A percentile compares a stretch with the other conserved stretches of the same genome.
These are phyloP conservation scores for Hirtodrosophila trivittata DNA, from an alignment of 2,888 invertebrate species.

Conservation along the genomic window DNA sequence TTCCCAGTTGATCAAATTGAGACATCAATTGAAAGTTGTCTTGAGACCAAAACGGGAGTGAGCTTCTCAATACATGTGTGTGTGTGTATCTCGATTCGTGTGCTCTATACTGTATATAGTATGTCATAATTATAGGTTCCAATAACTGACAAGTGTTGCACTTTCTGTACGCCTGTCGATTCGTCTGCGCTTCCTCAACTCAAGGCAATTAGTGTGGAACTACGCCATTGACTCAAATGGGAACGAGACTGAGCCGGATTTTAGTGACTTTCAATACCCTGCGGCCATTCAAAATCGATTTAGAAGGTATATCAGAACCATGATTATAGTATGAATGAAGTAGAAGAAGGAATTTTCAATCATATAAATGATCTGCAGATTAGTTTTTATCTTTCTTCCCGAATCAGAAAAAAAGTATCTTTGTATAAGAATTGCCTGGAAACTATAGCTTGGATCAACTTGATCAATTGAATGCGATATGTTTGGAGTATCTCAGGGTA, in stretches of 20 bases:
- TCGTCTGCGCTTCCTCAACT: constrained; percentile 57
- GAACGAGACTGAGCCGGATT: constrained; percentile 59
- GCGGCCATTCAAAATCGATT: constrained; percentile 3
- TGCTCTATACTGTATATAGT: constrained; percentile 29
- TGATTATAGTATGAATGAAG: background rate
- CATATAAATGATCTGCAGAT: no score
- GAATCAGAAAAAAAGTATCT: no score
- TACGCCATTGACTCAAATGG: constrained; percentile 27
- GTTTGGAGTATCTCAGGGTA: background rate
- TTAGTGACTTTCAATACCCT: constrained; percentile 23
- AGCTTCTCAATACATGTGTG: constrained; percentile 3
- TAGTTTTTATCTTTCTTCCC: no score
- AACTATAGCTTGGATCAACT: no score
- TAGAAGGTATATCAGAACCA: background rate
- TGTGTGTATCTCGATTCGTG: constrained; percentile 3
- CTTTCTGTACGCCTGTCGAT: constrained; percentile 15
- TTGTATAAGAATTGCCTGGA: no score
- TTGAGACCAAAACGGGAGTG: constrained; percentile 52
- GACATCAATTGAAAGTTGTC: constrained; percentile 74
- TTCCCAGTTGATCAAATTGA: constrained; percentile 55
- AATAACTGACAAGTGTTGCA: constrained; percentile 63
- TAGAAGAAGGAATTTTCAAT: no score
- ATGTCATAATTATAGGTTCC: constrained; percentile 68
- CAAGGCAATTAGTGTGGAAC: constrained; percentile 2
- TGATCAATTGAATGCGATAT: no score